phyloP scores from a whole-genome alignment of 2,797 vertebrate species.

The Scarus forsteni region DNA sequence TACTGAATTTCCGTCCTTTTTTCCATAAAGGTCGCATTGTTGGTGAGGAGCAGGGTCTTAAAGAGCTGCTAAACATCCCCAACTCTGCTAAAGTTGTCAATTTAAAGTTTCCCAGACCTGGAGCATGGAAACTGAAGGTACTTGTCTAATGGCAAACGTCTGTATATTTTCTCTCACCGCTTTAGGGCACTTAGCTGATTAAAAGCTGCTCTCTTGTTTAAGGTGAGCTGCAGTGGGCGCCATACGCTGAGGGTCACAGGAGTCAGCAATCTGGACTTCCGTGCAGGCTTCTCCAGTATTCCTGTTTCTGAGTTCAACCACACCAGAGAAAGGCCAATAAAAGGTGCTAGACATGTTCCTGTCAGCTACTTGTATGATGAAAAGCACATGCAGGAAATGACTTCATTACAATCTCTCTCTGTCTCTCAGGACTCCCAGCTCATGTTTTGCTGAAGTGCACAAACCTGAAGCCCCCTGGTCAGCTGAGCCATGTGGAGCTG shows the following conservation, averaged over 20 bases:
- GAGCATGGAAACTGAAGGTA: slow-evolving; percentile 93
- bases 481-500: slow-evolving; percentile 87
- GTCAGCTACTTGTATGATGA: slow-evolving; percentile 14
- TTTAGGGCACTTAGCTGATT: slow-evolving; percentile 1
- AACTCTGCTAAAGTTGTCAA: slow-evolving; percentile 93
- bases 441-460: slow-evolving; percentile 91
- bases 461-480: slow-evolving; percentile 87
- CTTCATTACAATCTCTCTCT: slow-evolving; percentile 16
- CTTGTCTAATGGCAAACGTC: not conserved
- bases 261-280: slow-evolving; percentile 91
- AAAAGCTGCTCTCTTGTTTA: slow-evolving; percentile 35
- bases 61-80: slow-evolving; percentile 92
- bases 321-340: slow-evolving; percentile 88
- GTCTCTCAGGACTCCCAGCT: slow-evolving; percentile 88
- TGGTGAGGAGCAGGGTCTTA: slow-evolving; percentile 87
- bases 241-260: slow-evolving; percentile 94
- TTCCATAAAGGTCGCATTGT: slow-evolving; percentile 84
- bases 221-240: slow-evolving; percentile 91
- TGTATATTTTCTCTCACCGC: not conserved
- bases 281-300: slow-evolving; percentile 89
- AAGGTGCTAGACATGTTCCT: slow-evolving; percentile 82
- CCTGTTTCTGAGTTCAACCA: slow-evolving; percentile 84
- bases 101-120: slow-evolving; percentile 89
- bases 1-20: not conserved
- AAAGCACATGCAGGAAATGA: slow-evolving; percentile 18